Conservation (phyloP, 92 coral and sea anemone species). For the Phenganax subtilis region DNA sequence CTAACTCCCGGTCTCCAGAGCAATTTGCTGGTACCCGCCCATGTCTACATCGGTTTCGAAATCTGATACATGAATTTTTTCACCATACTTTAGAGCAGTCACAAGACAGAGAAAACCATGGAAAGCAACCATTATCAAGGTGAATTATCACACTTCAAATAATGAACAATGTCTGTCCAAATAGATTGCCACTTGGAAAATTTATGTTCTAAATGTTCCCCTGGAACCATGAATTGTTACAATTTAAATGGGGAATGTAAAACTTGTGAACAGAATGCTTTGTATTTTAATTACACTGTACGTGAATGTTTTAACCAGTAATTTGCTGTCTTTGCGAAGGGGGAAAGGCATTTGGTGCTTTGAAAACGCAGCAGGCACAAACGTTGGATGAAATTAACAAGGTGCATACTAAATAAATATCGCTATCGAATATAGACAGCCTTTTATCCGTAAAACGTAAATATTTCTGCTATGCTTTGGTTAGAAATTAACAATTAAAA, state of each 20-base stretch:
- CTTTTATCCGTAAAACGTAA: no score
- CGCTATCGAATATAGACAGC: background rate
- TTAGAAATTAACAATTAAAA: no score
- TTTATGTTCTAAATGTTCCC: background rate
- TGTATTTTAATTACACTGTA: background rate
- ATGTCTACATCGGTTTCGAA: background rate
- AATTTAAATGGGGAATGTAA: no score
- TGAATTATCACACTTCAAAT: background rate
- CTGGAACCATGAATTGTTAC: no score
- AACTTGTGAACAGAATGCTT: background rate
- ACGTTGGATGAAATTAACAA: constrained; percentile 78
- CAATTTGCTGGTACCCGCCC: constrained; percentile 15
- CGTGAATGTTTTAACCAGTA: background rate
- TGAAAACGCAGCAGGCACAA: constrained; percentile 58
- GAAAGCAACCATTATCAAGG: constrained; percentile 1
- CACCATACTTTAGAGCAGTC: background rate
- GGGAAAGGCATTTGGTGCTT: constrained; percentile 71
- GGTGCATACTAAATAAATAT: background rate
- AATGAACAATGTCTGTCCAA: background rate
- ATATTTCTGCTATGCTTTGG: no score
- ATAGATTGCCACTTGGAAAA: background rate
- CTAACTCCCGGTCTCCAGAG: background rate
- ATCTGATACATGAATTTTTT: background rate
- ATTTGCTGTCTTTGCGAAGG: constrained; percentile 47
- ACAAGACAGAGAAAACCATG: background rate